phyloP scores from a whole-genome alignment of 35 echinoderm and acorn worm species.

The Holothuria glaberrima region DNA sequence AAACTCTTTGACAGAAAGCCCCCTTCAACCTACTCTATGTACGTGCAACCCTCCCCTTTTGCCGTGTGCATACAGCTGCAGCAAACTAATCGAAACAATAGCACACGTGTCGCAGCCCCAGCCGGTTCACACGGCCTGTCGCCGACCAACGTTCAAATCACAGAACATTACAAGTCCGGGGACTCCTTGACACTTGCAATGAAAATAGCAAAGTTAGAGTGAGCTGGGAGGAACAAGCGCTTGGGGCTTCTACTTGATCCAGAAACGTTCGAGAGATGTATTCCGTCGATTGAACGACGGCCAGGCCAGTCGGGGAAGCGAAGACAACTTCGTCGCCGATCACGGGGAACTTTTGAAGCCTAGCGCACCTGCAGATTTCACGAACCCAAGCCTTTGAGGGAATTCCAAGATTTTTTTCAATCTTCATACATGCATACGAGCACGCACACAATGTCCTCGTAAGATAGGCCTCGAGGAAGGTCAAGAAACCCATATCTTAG shows the following conservation, averaged over 20 bases:
- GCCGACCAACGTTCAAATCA: neutral
- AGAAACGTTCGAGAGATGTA: neutral
- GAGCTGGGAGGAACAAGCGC: slow-evolving; percentile 21
- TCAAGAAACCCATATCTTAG: too few relatives aligned
- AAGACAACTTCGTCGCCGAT: neutral
- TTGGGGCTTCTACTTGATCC: slow-evolving; percentile 2
- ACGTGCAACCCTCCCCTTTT: too few relatives aligned
- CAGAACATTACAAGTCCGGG: neutral
- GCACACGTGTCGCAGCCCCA: slow-evolving; percentile 3
- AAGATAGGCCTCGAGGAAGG: too few relatives aligned
- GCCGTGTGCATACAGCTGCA: too few relatives aligned
- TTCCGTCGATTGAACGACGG: neutral
- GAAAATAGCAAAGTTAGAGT: neutral
- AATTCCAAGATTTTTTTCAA: neutral
- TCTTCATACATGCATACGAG: too few relatives aligned
- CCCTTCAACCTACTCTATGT: too few relatives aligned
- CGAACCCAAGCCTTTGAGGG: slow-evolving; percentile 24
- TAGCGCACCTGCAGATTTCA: slow-evolving; percentile 39
- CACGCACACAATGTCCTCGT: too few relatives aligned
- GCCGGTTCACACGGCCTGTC: neutral
- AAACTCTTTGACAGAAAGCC: too few relatives aligned
- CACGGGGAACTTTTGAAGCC: neutral
- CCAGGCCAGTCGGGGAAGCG: neutral
- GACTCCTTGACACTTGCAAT: neutral
- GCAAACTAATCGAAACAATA: neutral